Base-by-base conservation (phyloP, 2,113 vertebrate species). In the Taurulus bubalis region DNA sequence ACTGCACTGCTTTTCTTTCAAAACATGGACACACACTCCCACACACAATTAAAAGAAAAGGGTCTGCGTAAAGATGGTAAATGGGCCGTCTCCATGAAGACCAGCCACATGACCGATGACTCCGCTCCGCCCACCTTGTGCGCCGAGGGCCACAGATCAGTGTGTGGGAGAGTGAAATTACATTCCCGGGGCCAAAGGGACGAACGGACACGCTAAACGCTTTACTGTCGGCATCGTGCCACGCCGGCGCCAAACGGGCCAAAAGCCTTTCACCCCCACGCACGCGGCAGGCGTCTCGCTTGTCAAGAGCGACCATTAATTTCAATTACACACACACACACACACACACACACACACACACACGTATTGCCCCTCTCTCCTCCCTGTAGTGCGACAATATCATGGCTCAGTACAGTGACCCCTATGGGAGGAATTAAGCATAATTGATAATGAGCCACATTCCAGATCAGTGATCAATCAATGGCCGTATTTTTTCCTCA, bases 251-350 rank as follows among this genome's bases (percentile, higher is more conserved):
- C 49, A 58, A 36, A 36, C 77, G 72, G 66, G 18, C 60, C 56
- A 69, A 62, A 12, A 64, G 67, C 28, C 69, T 34, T 62, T 69
- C 49, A 77, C 68, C 77, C 76, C 74, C 69, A n/a, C 24, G 68
- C 68, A 77, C 51, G 32, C 8, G 1, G 24, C 24, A 30, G 30
- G 38, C 11, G 69, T 77, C 60, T 65, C 63, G 72, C 49, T 49
- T 65, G 60, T 77, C 72, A 40, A 9, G 34, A 84, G 64, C 51
- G 38, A 3, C 42, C 74, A 86, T 83, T 87, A 77, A 67, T 87
- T 86, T 92, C 81, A 83, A 81, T 89, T 80, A 82, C 45, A 79
- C 8, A 68, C 15, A 9, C 40, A 64, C 16, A 55, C 9, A 71
- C 30, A 30, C 26, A 47, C 62, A 38, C 67, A 45, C 8, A 71